These are phyloP conservation scores for Cyprinodon variegatus DNA, from an alignment of 2,113 vertebrate genomes.

Conservation along the genomic window DNA sequence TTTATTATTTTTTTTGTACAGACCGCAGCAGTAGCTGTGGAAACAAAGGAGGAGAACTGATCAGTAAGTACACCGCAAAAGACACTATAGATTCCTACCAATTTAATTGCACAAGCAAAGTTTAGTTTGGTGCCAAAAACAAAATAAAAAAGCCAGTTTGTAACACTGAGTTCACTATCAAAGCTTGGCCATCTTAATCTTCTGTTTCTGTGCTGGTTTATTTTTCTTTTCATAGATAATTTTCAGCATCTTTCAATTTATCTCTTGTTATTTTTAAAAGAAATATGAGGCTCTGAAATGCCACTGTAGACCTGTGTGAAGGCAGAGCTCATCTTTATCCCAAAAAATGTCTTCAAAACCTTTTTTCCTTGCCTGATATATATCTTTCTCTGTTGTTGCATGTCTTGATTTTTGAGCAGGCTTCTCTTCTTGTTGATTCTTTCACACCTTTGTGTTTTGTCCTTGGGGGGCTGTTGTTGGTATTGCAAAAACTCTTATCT, in stretches of 20 bases:
- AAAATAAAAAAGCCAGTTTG: background rate
- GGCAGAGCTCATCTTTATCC: background rate
- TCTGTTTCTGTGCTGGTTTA: background rate
- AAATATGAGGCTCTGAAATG: background rate
- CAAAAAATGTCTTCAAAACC: background rate
- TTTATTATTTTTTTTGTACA: background rate
- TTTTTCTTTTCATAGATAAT: background rate
- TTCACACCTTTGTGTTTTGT: slow-evolving; percentile 14
- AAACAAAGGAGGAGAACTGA: slow-evolving; percentile 45
- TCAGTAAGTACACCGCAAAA: slow-evolving; percentile 37
- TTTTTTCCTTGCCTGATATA: background rate
- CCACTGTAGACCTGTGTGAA: too few relatives aligned
- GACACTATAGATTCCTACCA: slow-evolving; percentile 33
- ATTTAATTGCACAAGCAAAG: slow-evolving; percentile 44
- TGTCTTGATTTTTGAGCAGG: background rate
- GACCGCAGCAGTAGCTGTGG: slow-evolving; percentile 26
- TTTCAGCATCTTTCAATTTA: background rate
- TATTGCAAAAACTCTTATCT: background rate
- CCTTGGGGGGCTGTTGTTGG: background rate
- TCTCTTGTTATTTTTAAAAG: background rate
- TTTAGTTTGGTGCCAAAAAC: slow-evolving; percentile 40
- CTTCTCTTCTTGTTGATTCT: slow-evolving; percentile 12
- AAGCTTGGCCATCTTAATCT: background rate
- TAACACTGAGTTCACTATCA: slow-evolving; percentile 3
- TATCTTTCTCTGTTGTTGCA: background rate